Conservation (phyloP, 2,113 vertebrate genomes). For the Chlorodrepanis virens region DNA sequence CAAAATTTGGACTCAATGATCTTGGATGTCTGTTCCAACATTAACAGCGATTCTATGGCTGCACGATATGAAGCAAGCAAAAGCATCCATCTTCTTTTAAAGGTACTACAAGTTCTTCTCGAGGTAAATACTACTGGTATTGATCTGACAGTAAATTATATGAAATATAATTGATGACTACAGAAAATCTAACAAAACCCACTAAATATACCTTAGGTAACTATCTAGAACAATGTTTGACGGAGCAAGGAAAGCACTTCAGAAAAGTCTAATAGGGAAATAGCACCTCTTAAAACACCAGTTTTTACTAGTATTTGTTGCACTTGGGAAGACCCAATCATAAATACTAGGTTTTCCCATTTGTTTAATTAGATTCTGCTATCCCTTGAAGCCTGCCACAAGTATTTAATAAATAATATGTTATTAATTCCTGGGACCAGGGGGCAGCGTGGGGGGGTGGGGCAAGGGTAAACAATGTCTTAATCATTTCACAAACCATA, state of each 20-base stretch:
- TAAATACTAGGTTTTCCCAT: background rate
- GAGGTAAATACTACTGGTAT: background rate
- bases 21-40: background rate
- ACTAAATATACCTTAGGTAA: background rate
- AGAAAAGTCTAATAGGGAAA: background rate
- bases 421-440: background rate
- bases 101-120: background rate
- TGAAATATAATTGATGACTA: background rate
- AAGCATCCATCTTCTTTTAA: background rate
- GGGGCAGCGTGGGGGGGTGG: accelerated
- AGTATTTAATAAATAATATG: background rate
- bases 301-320: background rate
- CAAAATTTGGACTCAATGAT: background rate
- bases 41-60: background rate
- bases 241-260: background rate
- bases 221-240: background rate
- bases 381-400: background rate
- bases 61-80: background rate
- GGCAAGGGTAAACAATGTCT: background rate
- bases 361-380: background rate
- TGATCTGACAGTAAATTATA: background rate
- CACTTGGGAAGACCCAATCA: background rate
- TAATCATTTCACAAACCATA: background rate
- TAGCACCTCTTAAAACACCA: background rate
- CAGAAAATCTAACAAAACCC: background rate